Evolutionary conservation across 1,140 invertebrate genomes (phyloP), one percentile per base, ranked within the genome.

Genomic region (Phocides pigmalion): DNA sequence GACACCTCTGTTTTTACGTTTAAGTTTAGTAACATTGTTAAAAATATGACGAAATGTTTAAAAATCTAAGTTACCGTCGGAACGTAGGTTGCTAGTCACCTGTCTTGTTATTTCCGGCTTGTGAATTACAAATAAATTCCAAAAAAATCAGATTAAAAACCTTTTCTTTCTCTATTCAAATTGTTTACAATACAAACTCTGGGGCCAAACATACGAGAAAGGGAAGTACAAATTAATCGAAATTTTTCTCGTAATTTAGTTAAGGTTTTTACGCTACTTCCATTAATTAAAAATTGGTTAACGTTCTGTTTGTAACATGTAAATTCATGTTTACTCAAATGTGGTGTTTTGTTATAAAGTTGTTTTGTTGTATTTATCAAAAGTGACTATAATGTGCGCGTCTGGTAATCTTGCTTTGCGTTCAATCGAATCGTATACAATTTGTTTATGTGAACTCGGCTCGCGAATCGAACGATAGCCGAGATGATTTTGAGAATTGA

Each of bases 201-300:
- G 85, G 87, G 87, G 84, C 85, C 87, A 90, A 84, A 76, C 64
- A 69, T 78, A 82, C 82, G 85, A 87, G 76, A 83, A 82, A 74
- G 79, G 73, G 76, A 82, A 90, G 87, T 90, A 90, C 87, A 90
- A 90, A 89, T 85, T 81, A 77, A 82, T 76, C 68, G 77, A 76
- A 77, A 79, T 37, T 69, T 81, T 87, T 87, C 83, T 84, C 79
- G 78, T 82, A 72, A 80, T 87, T 85, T 81, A 83, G 79, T 87
- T 78, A 82, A 78, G 82, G 54, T 77, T 82, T 78, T 73, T 79
- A 76, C 61, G 64, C 54, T 71, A 82, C 64, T 80, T 77, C 73
- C 70, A 59, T 46, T 1, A 35, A 32, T 46, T 32, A 14, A 47
- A 72, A 17, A 44, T 53, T 39, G 56, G 62, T 61, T 46, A 32